Conservation (phyloP, 2,113 vertebrate species). For the Paradisaea rubra region DNA sequence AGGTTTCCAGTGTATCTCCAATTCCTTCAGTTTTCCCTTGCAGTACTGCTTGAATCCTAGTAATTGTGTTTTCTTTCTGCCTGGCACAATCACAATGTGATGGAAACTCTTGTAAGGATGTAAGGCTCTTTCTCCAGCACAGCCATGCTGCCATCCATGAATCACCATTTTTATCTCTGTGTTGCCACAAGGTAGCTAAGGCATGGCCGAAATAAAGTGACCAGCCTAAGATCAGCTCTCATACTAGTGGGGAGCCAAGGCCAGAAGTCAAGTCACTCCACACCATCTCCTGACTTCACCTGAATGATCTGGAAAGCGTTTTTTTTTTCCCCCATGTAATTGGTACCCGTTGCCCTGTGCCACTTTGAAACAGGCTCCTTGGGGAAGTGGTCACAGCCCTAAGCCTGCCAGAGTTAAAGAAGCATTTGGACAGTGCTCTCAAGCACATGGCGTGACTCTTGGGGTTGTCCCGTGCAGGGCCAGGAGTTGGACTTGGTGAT, state of each 20-base stretch:
- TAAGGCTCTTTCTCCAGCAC: neutral
- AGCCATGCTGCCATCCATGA: neutral
- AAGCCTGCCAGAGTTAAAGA: neutral
- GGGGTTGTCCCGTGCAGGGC: neutral
- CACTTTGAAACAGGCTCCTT: neutral
- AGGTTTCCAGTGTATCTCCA: neutral
- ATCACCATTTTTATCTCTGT: neutral
- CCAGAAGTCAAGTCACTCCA: neutral
- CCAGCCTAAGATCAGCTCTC: neutral
- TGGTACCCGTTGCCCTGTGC: neutral
- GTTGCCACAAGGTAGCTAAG: neutral
- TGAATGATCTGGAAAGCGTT: neutral
- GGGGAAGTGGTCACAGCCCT: neutral
- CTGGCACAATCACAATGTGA: neutral
- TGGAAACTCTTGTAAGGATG: neutral
- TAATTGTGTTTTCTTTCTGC: neutral
- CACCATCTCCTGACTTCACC: neutral
- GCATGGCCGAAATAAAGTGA: neutral
- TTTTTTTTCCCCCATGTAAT: accelerated
- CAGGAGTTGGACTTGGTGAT: neutral
- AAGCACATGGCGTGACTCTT: neutral
- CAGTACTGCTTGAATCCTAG: neutral
- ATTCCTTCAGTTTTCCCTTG: neutral
- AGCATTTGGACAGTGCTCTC: neutral
- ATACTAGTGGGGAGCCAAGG: neutral